Conservation (phyloP, 2,797 vertebrate species). For the Takifugu rubripes region DNA sequence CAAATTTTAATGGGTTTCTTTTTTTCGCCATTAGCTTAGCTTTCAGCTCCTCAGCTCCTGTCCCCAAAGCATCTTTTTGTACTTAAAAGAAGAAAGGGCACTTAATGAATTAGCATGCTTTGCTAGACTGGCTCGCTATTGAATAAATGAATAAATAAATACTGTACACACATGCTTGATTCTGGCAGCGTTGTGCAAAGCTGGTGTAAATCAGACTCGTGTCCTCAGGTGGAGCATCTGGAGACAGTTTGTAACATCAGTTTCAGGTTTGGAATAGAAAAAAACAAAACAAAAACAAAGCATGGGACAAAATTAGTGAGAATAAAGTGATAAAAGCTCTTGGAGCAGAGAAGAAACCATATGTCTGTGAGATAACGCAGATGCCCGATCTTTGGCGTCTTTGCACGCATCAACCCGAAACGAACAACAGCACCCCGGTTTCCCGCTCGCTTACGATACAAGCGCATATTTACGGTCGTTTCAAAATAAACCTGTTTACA, state of each 20-base stretch:
- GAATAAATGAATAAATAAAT: too few species aligned
- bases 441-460: slow-evolving; percentile 29
- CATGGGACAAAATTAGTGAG: slow-evolving; percentile 50
- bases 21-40: too few species aligned
- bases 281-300: slow-evolving; percentile 48
- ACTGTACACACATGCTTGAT: too few species aligned
- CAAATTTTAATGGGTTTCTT: too few species aligned
- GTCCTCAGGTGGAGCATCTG: slow-evolving; percentile 55
- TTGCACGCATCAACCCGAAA: slow-evolving; percentile 25
- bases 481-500: slow-evolving; percentile 56
- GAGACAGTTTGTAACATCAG: slow-evolving; percentile 51
- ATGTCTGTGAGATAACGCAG: slow-evolving; percentile 50
- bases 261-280: slow-evolving; percentile 40
- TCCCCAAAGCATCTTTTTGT: too few species aligned
- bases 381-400: slow-evolving; percentile 24
- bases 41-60: too few species aligned
- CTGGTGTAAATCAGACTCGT: not conserved
- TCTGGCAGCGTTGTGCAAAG: not conserved
- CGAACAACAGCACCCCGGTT: slow-evolving; percentile 36
- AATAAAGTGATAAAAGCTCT: slow-evolving; percentile 59
- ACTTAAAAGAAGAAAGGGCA: too few species aligned
- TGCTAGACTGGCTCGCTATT: too few species aligned
- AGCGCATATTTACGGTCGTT: slow-evolving; percentile 65
- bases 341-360: slow-evolving; percentile 35
- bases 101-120: too few species aligned